Evolutionary conservation across 2,113 vertebrate genomes (phyloP).

Genomic region (Suncus etruscus): DNA sequence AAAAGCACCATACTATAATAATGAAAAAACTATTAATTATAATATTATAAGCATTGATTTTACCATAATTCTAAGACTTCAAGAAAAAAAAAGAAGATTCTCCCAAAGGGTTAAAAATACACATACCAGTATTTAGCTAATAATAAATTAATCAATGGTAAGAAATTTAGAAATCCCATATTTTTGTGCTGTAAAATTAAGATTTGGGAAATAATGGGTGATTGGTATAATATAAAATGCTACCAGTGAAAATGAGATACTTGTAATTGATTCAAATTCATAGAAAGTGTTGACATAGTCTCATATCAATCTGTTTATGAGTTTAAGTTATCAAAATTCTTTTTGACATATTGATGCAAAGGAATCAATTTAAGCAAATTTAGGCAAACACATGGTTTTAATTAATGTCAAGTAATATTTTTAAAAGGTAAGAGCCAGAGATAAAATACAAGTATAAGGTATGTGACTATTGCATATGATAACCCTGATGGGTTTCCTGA

Average conservation of each 20-base stretch:
- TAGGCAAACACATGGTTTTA: background rate
- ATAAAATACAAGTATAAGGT: too few relatives aligned
- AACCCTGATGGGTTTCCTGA: too few relatives aligned
- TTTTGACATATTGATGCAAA: background rate
- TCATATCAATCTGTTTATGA: background rate
- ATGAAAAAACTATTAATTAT: background rate
- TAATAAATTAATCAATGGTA: background rate
- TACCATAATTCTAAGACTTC: background rate
- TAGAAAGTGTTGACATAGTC: background rate
- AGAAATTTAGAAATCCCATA: background rate
- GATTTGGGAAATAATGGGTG: background rate
- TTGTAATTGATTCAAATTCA: background rate
- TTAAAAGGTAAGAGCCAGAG: background rate
- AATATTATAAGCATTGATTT: background rate
- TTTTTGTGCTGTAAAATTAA: background rate
- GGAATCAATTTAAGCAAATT: background rate
- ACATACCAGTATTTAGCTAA: background rate
- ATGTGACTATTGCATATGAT: too few relatives aligned
- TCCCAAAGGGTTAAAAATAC: background rate
- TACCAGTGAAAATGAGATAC: background rate
- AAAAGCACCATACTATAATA: too few relatives aligned
- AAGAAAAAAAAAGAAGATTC: background rate
- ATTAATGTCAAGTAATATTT: conserved; percentile 8
- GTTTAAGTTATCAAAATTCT: background rate
- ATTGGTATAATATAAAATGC: background rate